Base-by-base conservation (phyloP, 2,888 invertebrate species). In the Meiosimyza decipiens region DNA sequence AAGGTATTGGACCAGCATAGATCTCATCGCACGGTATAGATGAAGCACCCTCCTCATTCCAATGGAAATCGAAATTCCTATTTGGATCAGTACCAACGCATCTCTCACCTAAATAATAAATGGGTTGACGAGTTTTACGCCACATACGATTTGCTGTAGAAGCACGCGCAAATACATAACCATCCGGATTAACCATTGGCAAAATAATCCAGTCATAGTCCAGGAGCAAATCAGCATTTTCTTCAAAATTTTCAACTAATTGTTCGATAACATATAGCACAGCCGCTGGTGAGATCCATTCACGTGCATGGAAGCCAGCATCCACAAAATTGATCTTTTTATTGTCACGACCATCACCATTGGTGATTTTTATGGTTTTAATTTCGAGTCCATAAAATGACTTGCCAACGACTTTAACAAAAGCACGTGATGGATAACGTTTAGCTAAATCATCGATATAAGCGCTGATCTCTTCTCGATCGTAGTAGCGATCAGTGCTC, bases 81-180 rank as follows among this genome's bases (percentile, higher is more conserved):
- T 95, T 95, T 0, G 91, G 91, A 81, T 95, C 95, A 0, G 91
- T 91, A 15, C 95, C 95, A 5, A 86, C 85, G 77, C 94, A 94
- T 12, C 82, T 80, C 0, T 52, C 1, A 63, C 86, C 81, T 5
- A 72, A 40, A 1, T n/a, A 64, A 0, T 0, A 51, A 16, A 80
- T 77, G 0, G 88, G 88, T 0, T 90, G 89, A 0, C 92, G 89
- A 0, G 92, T 93, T 82, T 93, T 93, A 33, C 93, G 89, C 92
- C 93, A 93, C 71, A 92, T 82, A 1, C 87, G 83, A 3, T 82
- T 74, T 0, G 67, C 0, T 0, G 75, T 77, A 7, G 77, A 73
- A 1, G 83, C 86, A 72, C 89, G 90, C 0, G 90, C 88, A 80
- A 88, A 91, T 77, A 90, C 91, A 79, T 93, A 93, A 0, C 93